Evolutionary conservation across 1,140 invertebrate genomes (phyloP).

Genomic region (Chlorops oryzae): DNA sequence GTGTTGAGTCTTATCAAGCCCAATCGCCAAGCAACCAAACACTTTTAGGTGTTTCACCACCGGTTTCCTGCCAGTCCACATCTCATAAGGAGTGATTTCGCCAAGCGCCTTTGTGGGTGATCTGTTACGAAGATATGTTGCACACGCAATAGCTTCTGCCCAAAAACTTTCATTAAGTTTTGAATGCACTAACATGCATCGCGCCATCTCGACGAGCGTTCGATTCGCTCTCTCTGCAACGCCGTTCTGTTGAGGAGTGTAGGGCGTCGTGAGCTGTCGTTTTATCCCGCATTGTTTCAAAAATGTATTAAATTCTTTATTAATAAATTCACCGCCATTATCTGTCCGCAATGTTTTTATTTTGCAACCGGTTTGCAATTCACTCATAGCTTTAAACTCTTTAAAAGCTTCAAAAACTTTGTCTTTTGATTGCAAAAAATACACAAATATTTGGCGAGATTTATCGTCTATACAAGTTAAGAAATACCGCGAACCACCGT

Average conservation of each 20-base stretch:
- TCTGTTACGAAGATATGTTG: constrained; percentile 5
- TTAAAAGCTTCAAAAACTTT: constrained; percentile 30
- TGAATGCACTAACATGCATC: neutral
- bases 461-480: constrained; percentile 39
- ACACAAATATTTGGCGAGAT: constrained; percentile 24
- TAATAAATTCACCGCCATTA: constrained; percentile 7
- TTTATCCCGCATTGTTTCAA: constrained; percentile 6
- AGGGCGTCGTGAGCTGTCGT: neutral
- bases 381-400: constrained; percentile 25
- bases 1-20: neutral
- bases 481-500: constrained; percentile 24
- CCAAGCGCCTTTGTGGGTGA: neutral
- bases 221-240: constrained; percentile 9
- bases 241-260: constrained; percentile 10
- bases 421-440: constrained; percentile 31
- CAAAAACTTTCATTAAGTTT: neutral
- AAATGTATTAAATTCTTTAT: constrained; percentile 4
- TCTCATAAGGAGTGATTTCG: neutral
- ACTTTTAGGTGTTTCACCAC: neutral
- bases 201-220: constrained; percentile 11
- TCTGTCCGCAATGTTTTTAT: constrained; percentile 21
- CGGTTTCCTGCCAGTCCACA: no score
- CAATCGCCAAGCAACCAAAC: constrained; percentile 2
- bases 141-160: neutral
- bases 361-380: constrained; percentile 27